Conservation (phyloP, 1,140 invertebrate genomes). For the Macrobrachium rosenbergii region DNA sequence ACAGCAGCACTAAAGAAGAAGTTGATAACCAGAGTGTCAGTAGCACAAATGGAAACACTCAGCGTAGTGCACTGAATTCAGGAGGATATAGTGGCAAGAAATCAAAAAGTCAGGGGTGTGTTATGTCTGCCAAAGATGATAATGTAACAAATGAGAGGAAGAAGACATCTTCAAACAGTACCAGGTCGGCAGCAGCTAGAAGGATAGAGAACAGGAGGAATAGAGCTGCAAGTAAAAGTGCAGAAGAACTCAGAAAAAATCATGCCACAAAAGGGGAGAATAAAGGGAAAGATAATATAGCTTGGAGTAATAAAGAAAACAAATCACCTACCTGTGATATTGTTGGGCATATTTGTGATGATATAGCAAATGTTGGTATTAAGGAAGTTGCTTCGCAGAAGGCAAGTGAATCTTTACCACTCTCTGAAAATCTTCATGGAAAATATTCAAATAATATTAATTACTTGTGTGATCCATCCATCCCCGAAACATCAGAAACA, state of each 20-base stretch:
- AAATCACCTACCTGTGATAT: neutral
- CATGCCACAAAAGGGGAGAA: slow-evolving; percentile 3
- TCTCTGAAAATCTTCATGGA: slow-evolving; percentile 12
- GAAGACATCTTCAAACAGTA: neutral
- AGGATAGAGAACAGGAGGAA: slow-evolving; percentile 32
- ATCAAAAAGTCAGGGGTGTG: neutral
- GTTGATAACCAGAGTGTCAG: neutral
- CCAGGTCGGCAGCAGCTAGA: neutral
- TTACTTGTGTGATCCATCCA: slow-evolving; percentile 49
- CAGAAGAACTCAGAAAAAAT: slow-evolving; percentile 29
- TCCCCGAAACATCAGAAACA: slow-evolving; percentile 68
- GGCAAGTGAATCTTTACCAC: too few species aligned
- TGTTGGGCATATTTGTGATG: too few species aligned
- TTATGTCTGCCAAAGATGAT: too few species aligned
- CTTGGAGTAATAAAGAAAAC: neutral
- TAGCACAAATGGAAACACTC: neutral
- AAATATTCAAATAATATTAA: slow-evolving; percentile 3
- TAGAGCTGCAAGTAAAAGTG: slow-evolving; percentile 32
- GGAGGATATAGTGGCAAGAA: neutral
- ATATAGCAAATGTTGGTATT: too few species aligned
- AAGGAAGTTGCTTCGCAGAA: too few species aligned
- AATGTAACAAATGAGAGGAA: neutral
- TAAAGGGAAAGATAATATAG: neutral
- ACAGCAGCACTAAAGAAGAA: slow-evolving; percentile 32
- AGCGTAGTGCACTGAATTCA: neutral